phyloP scores from a whole-genome alignment of 2,888 invertebrate genomes.

The Eustalomyia histrio region DNA sequence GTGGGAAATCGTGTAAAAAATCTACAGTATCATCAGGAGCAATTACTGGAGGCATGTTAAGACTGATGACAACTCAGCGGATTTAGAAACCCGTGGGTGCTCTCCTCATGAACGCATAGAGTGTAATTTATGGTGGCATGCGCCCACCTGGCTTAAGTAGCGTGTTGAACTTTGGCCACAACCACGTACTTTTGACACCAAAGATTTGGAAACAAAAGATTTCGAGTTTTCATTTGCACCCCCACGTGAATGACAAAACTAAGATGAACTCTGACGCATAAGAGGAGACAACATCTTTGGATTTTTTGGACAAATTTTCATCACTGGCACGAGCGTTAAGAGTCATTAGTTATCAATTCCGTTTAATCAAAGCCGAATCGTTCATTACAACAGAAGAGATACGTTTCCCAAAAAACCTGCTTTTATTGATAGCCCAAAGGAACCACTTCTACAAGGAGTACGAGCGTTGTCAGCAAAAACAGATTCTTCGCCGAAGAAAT shows the following conservation, averaged over 20 bases:
- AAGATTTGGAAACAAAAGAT: constrained; percentile 2
- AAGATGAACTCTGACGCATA: too few species aligned
- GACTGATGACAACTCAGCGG: too few species aligned
- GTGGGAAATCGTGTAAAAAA: constrained; percentile 20
- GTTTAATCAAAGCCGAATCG: neutral
- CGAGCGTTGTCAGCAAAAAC: neutral
- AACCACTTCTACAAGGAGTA: neutral
- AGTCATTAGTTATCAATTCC: constrained; percentile 17
- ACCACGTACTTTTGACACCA: constrained; percentile 4
- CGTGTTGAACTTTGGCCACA: neutral
- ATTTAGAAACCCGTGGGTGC: too few species aligned
- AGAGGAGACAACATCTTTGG: neutral
- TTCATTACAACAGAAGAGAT: constrained; percentile 7
- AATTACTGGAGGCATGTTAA: too few species aligned
- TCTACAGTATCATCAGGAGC: too few species aligned
- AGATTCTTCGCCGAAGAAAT: neutral
- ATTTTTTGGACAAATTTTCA: constrained; percentile 17
- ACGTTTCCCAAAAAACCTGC: neutral
- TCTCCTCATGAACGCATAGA: constrained; percentile 10
- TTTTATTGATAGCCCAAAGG: neutral
- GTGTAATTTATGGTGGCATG: constrained; percentile 24
- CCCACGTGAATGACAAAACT: neutral
- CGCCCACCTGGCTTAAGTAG: constrained; percentile 4
- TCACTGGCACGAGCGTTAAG: constrained; percentile 1
- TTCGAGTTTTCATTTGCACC: constrained; percentile 5